These are phyloP conservation scores for Agriopis aurantiaria DNA, from an alignment of 2,888 invertebrate genomes.

Conservation along the genomic window DNA sequence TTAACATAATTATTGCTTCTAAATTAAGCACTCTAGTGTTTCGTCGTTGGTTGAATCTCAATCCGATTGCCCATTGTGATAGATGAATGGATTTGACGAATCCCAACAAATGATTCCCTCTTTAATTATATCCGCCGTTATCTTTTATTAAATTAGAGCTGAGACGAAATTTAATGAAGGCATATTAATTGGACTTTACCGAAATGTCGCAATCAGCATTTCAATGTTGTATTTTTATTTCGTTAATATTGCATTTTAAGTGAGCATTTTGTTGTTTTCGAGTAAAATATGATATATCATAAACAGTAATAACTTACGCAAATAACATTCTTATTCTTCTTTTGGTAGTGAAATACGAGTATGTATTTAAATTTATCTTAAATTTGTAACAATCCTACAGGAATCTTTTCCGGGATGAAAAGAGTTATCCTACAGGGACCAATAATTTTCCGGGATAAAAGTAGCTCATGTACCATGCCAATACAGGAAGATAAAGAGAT, in stretches of 20 bases:
- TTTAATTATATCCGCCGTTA: slow-evolving; percentile 36
- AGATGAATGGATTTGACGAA: slow-evolving; percentile 35
- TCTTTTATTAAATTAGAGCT: slow-evolving; percentile 27
- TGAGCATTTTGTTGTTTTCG: not conserved
- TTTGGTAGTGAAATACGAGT: too few species aligned
- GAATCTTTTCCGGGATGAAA: too few species aligned
- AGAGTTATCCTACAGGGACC: too few species aligned
- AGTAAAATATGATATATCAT: not conserved
- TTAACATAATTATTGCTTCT: not conserved
- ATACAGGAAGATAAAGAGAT: too few species aligned
- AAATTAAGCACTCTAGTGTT: not conserved
- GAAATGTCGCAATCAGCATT: slow-evolving; percentile 8
- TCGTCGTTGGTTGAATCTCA: slow-evolving; percentile 17
- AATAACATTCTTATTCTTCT: not conserved
- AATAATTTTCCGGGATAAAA: too few species aligned
- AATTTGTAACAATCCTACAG: too few species aligned
- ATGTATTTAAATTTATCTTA: too few species aligned
- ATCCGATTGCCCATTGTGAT: slow-evolving; percentile 34
- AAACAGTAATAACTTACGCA: not conserved
- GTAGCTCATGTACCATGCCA: too few species aligned
- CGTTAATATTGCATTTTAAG: not conserved
- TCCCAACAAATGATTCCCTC: slow-evolving; percentile 25
- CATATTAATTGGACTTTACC: slow-evolving; percentile 22
- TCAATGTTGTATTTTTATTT: not conserved
- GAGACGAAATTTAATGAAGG: slow-evolving; percentile 27